phyloP scores from a whole-genome alignment of 2,888 invertebrate genomes.

The Anthrax anthrax region DNA sequence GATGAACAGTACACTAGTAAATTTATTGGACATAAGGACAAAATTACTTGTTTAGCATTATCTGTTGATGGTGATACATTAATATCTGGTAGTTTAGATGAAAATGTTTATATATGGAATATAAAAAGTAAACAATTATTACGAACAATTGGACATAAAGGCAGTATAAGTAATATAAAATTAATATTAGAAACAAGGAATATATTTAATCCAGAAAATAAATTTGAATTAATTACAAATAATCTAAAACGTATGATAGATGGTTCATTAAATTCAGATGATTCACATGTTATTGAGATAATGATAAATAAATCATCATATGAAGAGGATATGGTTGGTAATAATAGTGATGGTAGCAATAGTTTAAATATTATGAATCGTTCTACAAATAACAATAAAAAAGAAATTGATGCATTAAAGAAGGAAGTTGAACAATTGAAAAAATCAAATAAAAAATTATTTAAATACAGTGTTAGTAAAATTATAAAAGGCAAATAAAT shows the following conservation, averaged over 20 bases:
- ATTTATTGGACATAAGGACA: conserved; percentile 53
- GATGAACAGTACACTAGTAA: conserved; percentile 37
- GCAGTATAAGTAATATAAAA: conserved; percentile 56
- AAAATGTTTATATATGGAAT: conserved; percentile 66
- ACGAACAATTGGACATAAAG: conserved; percentile 55
- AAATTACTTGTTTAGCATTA: conserved; percentile 53
- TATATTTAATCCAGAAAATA: conserved; percentile 44
- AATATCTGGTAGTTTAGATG: conserved; percentile 63
- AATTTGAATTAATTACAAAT: conserved; percentile 41
- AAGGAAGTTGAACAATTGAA: conserved; percentile 41
- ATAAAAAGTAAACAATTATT: conserved; percentile 60
- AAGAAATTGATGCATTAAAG: conserved; percentile 23
- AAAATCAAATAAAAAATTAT: conserved; percentile 44
- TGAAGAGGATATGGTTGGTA: too few relatives aligned
- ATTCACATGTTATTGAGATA: conserved; percentile 36
- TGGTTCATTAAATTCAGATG: conserved; percentile 12
- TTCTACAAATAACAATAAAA: neutral
- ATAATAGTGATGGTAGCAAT: conserved; percentile 10
- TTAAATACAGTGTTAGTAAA: conserved; percentile 37
- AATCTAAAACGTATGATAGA: conserved; percentile 50
- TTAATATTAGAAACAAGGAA: conserved; percentile 46
- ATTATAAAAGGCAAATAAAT: too few relatives aligned
- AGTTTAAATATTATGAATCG: conserved; percentile 11
- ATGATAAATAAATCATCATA: conserved; percentile 13
- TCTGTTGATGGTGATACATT: conserved; percentile 57